phyloP scores from a whole-genome alignment of 2,888 invertebrate genomes.

The Matsumyia berberina region DNA sequence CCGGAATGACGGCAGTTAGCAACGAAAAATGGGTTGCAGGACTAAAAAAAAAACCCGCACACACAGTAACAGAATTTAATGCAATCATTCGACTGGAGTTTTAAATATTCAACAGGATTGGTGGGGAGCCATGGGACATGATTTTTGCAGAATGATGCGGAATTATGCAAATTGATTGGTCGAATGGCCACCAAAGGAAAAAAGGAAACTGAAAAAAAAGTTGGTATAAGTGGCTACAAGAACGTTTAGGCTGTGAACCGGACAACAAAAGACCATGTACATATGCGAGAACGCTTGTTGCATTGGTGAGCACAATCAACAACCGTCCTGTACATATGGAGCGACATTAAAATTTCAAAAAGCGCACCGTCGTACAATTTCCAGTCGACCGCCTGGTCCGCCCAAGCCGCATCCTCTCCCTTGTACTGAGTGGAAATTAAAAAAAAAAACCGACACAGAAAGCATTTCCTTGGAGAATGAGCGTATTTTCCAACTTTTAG shows the following conservation, averaged over 20 bases:
- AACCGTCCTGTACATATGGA: slow-evolving; percentile 13
- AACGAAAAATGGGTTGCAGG: background rate
- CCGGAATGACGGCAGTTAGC: background rate
- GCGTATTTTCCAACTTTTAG: slow-evolving; percentile 14
- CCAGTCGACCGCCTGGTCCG: slow-evolving; percentile 11
- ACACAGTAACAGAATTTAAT: slow-evolving; percentile 39
- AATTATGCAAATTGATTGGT: slow-evolving; percentile 73
- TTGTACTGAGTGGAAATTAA: slow-evolving; percentile 23
- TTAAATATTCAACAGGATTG: slow-evolving; percentile 68
- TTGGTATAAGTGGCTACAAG: slow-evolving; percentile 20
- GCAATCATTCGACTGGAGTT: slow-evolving; percentile 62
- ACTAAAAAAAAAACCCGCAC: background rate
- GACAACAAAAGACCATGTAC: slow-evolving; percentile 19
- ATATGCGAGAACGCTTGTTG: slow-evolving; percentile 42
- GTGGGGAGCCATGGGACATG: slow-evolving; percentile 50
- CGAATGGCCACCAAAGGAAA: slow-evolving; percentile 35
- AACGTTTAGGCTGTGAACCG: slow-evolving; percentile 56
- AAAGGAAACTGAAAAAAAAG: background rate
- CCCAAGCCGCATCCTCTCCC: slow-evolving; percentile 57
- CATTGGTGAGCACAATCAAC: slow-evolving; percentile 42
- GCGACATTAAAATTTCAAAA: slow-evolving; percentile 68
- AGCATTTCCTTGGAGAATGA: slow-evolving; percentile 38
- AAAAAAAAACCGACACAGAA: no score
- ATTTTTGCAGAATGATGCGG: slow-evolving; percentile 60
- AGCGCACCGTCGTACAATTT: slow-evolving; percentile 47